These are phyloP conservation scores for Megatriorchis doriae DNA, from an alignment of 2,113 vertebrate genomes.

Conservation along the genomic window DNA sequence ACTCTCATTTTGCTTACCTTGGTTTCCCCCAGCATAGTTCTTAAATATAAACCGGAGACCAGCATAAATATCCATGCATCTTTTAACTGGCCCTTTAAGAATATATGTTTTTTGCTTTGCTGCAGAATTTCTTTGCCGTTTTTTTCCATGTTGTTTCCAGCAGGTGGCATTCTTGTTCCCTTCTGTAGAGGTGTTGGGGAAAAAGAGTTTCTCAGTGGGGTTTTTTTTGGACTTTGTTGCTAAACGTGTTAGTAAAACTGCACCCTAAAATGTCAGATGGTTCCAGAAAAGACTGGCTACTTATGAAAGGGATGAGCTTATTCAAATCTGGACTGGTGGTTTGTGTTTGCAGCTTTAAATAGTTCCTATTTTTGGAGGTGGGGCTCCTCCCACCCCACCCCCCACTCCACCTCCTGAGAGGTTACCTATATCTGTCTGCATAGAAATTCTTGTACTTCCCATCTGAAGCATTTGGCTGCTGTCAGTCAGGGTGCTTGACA, in stretches of 20 bases:
- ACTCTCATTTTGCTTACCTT: neutral
- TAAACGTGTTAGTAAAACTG: neutral
- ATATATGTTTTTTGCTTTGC: fast-evolving
- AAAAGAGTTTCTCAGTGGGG: neutral
- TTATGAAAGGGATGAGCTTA: neutral
- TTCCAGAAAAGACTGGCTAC: neutral
- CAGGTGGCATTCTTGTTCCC: neutral
- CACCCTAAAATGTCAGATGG: neutral
- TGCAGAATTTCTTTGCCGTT: neutral
- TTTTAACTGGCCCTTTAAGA: neutral
- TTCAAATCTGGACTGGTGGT: neutral
- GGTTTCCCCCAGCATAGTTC: neutral
- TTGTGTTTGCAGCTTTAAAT: neutral
- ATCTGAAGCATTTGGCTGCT: neutral
- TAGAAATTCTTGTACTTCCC: neutral
- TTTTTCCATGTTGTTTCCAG: neutral
- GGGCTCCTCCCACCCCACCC: neutral
- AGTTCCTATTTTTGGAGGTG: neutral
- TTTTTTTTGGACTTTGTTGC: neutral
- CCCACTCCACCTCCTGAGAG: neutral
- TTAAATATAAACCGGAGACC: neutral
- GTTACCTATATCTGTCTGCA: fast-evolving
- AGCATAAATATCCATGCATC: neutral
- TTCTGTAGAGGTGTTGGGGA: fast-evolving
- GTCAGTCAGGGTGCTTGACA: neutral